phyloP scores from a whole-genome alignment of 2,113 vertebrate genomes.

The Beaufortia kweichowensis region DNA sequence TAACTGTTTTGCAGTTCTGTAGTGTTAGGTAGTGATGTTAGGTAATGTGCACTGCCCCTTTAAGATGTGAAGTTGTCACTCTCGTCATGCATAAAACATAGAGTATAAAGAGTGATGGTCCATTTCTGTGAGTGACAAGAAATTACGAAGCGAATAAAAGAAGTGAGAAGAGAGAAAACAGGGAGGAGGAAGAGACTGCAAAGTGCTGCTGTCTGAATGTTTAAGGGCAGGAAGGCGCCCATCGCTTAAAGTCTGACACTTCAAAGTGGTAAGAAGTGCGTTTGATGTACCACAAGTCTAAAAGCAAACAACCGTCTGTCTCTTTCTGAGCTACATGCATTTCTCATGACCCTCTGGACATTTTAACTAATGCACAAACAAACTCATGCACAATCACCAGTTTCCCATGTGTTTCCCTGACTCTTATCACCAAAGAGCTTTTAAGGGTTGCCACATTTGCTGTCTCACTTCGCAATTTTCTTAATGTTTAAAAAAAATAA shows the following conservation, averaged over 20 bases:
- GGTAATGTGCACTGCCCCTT: slow-evolving; percentile 6
- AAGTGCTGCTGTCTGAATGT: slow-evolving; percentile 22
- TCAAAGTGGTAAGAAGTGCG: slow-evolving; percentile 18
- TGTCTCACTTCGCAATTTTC: background rate
- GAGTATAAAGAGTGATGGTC: slow-evolving; percentile 22
- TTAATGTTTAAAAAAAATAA: slow-evolving; percentile 3
- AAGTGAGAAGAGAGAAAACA: background rate
- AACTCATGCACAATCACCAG: background rate
- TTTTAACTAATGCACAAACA: background rate
- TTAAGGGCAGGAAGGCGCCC: slow-evolving; percentile 20
- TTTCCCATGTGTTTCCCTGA: slow-evolving; percentile 10
- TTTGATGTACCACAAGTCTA: slow-evolving; percentile 22
- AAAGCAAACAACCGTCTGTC: slow-evolving; percentile 34
- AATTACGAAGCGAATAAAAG: slow-evolving; percentile 15
- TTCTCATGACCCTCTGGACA: slow-evolving; percentile 5
- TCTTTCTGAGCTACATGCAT: slow-evolving; percentile 12
- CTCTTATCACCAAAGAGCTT: background rate
- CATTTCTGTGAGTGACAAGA: slow-evolving; percentile 17
- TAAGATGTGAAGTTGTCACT: slow-evolving; percentile 20
- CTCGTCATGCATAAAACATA: slow-evolving; percentile 35
- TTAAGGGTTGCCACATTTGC: background rate
- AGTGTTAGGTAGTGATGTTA: background rate
- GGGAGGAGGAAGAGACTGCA: slow-evolving; percentile 12
- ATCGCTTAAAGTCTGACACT: slow-evolving; percentile 20
- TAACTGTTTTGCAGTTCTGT: background rate